These are phyloP conservation scores for Dermatemys mawii DNA, from an alignment of 2,113 vertebrate species.

Conservation along the genomic window DNA sequence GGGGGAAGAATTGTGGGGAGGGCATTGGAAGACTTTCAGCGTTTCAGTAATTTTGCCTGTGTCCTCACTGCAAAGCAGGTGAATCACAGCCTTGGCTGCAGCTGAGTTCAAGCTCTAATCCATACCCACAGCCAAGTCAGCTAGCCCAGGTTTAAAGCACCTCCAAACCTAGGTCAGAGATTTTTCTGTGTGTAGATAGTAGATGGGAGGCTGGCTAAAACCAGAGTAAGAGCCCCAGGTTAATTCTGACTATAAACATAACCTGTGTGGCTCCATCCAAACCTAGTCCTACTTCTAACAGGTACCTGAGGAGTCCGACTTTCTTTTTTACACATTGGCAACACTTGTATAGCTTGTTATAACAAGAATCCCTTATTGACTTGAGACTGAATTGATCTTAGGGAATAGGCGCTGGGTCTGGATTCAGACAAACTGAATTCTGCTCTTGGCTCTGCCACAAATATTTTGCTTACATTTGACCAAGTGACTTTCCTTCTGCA, in stretches of 20 bases:
- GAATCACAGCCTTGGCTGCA: too few relatives aligned
- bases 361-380: background rate
- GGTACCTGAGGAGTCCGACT: background rate
- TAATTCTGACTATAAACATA: background rate
- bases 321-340: background rate
- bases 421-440: background rate
- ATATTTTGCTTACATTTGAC: background rate
- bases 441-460: background rate
- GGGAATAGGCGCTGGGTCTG: background rate
- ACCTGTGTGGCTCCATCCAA: background rate
- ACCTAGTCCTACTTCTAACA: background rate
- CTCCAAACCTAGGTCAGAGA: background rate
- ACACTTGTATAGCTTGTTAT: background rate
- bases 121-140: background rate
- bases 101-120: background rate
- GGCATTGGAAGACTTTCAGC: background rate
- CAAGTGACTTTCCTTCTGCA: background rate
- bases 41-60: background rate
- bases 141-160: too few relatives aligned
- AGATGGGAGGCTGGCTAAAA: background rate
- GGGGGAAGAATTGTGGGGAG: background rate
- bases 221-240: background rate
- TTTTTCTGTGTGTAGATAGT: background rate
- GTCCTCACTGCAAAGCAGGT: too few relatives aligned
- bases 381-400: background rate